Base-by-base conservation (phyloP, 2,888 invertebrate species). In the Catotricha subobsoleta region DNA sequence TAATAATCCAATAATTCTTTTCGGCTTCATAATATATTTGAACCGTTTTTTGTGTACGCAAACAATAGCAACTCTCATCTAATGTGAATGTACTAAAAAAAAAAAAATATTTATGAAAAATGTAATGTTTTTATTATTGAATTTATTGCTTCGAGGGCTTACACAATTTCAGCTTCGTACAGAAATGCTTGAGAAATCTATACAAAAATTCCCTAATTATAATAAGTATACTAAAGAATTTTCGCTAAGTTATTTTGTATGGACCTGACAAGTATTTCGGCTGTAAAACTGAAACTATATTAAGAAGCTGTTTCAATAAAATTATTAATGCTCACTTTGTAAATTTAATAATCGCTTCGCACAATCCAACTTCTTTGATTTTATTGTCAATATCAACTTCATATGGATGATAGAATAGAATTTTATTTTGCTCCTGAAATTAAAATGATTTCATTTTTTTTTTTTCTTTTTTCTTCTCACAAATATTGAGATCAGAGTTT, bases 311-410 rank as follows among this genome's bases (percentile, higher is more conserved):
- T n/a, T n/a, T n/a, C n/a, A n/a, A n/a, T n/a, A n/a, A n/a, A 37
- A 40, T 13, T 42, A 34, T n/a, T n/a, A n/a, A 33, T 41, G 64
- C 74, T 71, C 72, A 92, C 91, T 81, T 76, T 50, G 92, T 82
- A 65, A 97, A 97, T 59, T 88, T 84, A 37, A 92, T 80, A 41
- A 95, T 83, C 28, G 94, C 95, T 68, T 95, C 94, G 58, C 88
- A 87, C 31, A 97, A 67, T 2, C 97, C 95, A 48, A 95, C 82
- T 62, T 86, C 81, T 62, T 83, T 88, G 52, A 94, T 81, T 60
- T 90, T 82, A 6, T 74, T 74, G 59, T 92, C 88, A 16, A 76
- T 57, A 51, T 80, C 76, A 23, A 78, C 74, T 51, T 77, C 75
- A 43, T 69, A 68, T 2, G 94, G 94, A 60, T 82, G 74, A 58